A percentile compares a stretch with the other conserved stretches of the same genome.
These are phyloP conservation scores for Ariopsis seemanni DNA, from an alignment of 2,113 vertebrate species.

Conservation along the genomic window DNA sequence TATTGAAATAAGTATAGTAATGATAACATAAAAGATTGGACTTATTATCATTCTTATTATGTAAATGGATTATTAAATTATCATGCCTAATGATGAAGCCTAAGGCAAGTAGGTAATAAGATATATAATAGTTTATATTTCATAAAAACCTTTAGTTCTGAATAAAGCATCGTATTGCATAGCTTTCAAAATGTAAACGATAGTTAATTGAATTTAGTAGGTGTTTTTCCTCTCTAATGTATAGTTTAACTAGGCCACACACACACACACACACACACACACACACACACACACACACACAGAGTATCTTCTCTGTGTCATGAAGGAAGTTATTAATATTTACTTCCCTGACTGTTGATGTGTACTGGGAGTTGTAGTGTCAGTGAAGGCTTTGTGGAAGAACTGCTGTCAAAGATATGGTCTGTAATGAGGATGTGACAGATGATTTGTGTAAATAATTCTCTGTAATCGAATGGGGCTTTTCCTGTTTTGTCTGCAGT, in stretches of 20 bases:
- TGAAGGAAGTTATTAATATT: slow-evolving; percentile 45
- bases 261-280: background rate
- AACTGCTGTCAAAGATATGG: slow-evolving; percentile 28
- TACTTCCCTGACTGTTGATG: slow-evolving; percentile 32
- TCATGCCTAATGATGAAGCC: background rate
- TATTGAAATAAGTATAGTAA: background rate
- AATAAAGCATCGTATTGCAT: background rate
- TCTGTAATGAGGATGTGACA: slow-evolving; percentile 44
- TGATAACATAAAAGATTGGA: background rate
- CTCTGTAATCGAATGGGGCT: slow-evolving; percentile 51
- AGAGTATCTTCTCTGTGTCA: slow-evolving; percentile 16
- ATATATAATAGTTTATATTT: background rate
- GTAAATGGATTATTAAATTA: background rate
- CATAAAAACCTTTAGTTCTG: background rate
- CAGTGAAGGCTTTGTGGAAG: slow-evolving; percentile 17
- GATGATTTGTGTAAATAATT: slow-evolving; percentile 57
- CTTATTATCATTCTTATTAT: slow-evolving; percentile 7
- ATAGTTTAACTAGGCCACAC: slow-evolving; percentile 15
- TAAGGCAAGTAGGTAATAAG: background rate
- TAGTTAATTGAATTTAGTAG: slow-evolving; percentile 32
- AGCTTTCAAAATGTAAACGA: slow-evolving; percentile 24
- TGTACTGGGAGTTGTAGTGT: slow-evolving; percentile 49
- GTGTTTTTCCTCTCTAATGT: background rate
- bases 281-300: background rate
- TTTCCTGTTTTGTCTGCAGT: slow-evolving; percentile 44